Base-by-base conservation (phyloP, 2,797 vertebrate species). In the Lutjanus campechanus region DNA sequence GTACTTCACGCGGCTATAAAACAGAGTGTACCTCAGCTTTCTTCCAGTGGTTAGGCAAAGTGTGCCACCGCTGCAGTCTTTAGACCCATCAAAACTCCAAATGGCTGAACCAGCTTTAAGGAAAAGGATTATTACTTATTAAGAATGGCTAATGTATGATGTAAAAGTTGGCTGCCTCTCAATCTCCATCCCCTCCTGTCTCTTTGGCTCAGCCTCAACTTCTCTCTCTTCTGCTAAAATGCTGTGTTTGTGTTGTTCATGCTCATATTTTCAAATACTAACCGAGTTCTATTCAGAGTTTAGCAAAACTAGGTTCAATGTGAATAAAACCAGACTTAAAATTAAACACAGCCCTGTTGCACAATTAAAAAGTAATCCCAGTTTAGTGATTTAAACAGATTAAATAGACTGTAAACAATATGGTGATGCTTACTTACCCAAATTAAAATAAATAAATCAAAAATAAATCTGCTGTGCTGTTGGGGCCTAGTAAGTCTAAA, bases 81-180 rank as follows among this genome's bases (percentile, higher is more conserved):
- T 61, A 51, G 77, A 78, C 74, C 75, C 87, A 91, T 93, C 91
- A 92, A 86, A 91, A 84, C 53, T 85, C 81, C 76, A 83, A 89
- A 91, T 5, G 86, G 92, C 93, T 93, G 91, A 94, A 88, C 69
- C 82, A 92, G 92, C 91, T 88, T 82, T 76, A 83, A 80, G 73
- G 72, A 76, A 74, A 36, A 75, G 76, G 79, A 90, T 90, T 91
- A 94, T 94, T 85, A 93, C 91, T 94, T 93, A 92, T 92, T 93
- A 91, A 92, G 86, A 88, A 85, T 79, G 76, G 85, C 79, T 89
- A 91, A 90, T 88, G 82, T 90, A 91, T 91, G 92, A 92, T 91
- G 85, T 86, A 84, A 84, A 89, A 87, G 82, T 91, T 88, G 88
- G 79, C 90, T 82, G 49, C 58, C n/a, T 67, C 73, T 41, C 69